Base-by-base conservation (phyloP, 1,140 invertebrate genomes). In the Lepidostoma basale region DNA sequence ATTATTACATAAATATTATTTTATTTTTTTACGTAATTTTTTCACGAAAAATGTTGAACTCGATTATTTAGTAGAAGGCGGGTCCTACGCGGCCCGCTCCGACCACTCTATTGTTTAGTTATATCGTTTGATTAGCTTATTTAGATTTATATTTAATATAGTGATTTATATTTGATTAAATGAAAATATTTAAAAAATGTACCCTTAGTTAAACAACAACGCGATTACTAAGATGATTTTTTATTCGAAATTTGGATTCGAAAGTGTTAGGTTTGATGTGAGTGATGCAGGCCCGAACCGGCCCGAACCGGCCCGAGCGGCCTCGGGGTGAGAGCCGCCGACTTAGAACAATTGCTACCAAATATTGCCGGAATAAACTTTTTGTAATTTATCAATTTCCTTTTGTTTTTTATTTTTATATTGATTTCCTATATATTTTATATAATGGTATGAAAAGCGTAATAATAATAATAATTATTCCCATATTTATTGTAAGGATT, bases 21-120 rank as follows among this genome's bases (percentile, higher is more conserved):
- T 72, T 72, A 72, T 72, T 72, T 72, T 72, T 72, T 72, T 72
- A 72, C 66, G 56, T 72, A 72, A 72, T 68, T 72, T 71, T 71
- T 72, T 60, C 62, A 72, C 42, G 69, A 58, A 64, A 68, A 58
- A 44, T 67, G 62, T 71, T 54, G 56, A 36, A 67, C 58, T 66
- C 58, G 58, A 67, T 52, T 64, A 64, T 45, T 71, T 71, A 67
- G 69, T 71, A 68, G 65, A 68, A 71, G 65, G 69, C 28, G 69
- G 40, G 56, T 26, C 56, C n/a, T 18, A 22, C 44, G 23, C 25
- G 54, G 22, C 59, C 54, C 58, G 40, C 60, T 42, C 52, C 58
- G 62, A 69, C 62, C 68, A 69, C 65, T 69, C 44, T 54, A 58
- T 70, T 60, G 68, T 69, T 69, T 66, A 36, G 44, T 56, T 60